Evolutionary conservation across 2,797 vertebrate genomes (phyloP), one percentile per base, ranked within the genome.

Genomic region (Silurus lanzhouensis): DNA sequence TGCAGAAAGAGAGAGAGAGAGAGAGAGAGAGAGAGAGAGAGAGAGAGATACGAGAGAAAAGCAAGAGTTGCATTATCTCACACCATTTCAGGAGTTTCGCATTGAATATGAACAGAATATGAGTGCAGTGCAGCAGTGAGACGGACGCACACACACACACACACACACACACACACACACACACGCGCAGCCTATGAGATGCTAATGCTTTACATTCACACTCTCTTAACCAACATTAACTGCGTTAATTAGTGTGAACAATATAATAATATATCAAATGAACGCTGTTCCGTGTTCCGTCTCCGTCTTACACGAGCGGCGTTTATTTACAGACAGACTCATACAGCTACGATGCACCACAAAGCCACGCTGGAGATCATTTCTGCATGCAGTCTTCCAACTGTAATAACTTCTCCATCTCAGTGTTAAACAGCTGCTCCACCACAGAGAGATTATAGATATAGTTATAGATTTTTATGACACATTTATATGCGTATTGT

Each of bases 21-120:
- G 61, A 83, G 86, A 70, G 31, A 70, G 61, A 27, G 27, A 27
- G 27, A 27, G 27, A 27, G 27, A 83, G 86, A 70, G 52, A 48
- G 48, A 27, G 27, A 27, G 27, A 83, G 86, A 70, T 84, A 70
- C 52, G 81, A 88, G 85, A 64, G 60, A 9, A 64, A 80, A 80
- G 77, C 64, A 80, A 52, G 61, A 66, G 78, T 66, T 46, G 55
- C 81, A 82, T 82, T 82, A 82, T 82, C 67, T 82, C 81, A n/a
- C 67, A 70, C 52, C 81, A 85, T 84, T 76, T 84, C 66, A 63
- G 38, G 61, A 58, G 76, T 80, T 84, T 81, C 63, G 66, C 61
- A 66, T 81, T 66, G 78, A 66, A 66, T 81, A 66, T 66, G 78
- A 81, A 81, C 19, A 60, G 17, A 66, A 81, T 74, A 64, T 25